A percentile compares a stretch with the other conserved stretches of the same genome.
These are phyloP conservation scores for Diploscapter pachys DNA, from an alignment of 1,140 invertebrate genomes.

Conservation along the genomic window DNA sequence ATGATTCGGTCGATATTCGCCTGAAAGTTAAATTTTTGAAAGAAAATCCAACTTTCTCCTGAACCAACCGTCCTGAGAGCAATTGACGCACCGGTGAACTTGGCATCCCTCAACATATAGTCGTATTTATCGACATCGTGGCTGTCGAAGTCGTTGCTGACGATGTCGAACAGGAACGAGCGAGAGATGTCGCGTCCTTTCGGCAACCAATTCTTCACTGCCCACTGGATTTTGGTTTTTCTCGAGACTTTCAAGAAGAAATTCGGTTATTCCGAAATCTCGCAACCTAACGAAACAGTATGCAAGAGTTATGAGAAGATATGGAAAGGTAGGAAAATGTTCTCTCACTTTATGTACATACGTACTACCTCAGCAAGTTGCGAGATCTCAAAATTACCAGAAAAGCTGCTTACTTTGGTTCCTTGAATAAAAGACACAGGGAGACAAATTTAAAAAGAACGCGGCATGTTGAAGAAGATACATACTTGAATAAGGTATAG, in stretches of 20 bases:
- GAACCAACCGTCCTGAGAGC: slow-evolving; percentile 61
- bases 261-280: neutral
- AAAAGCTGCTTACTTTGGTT: too few relatives aligned
- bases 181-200: slow-evolving; percentile 29
- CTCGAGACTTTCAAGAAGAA: neutral
- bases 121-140: slow-evolving; percentile 75
- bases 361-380: too few relatives aligned
- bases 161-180: slow-evolving; percentile 60
- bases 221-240: neutral
- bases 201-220: slow-evolving; percentile 5
- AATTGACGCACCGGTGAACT: slow-evolving; percentile 62
- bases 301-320: too few relatives aligned
- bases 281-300: too few relatives aligned
- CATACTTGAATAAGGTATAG: too few relatives aligned
- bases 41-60: neutral
- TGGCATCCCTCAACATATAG: slow-evolving; percentile 68
- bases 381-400: too few relatives aligned
- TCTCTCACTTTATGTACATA: too few relatives aligned
- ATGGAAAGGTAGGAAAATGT: too few relatives aligned
- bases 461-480: too few relatives aligned
- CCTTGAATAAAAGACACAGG: too few relatives aligned
- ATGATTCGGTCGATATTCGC: slow-evolving; percentile 53
- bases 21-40: slow-evolving; percentile 26
- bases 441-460: too few relatives aligned
- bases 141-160: slow-evolving; percentile 67